These are phyloP conservation scores for Crotophaga sulcirostris DNA, from an alignment of 2,113 vertebrate genomes.

Conservation along the genomic window DNA sequence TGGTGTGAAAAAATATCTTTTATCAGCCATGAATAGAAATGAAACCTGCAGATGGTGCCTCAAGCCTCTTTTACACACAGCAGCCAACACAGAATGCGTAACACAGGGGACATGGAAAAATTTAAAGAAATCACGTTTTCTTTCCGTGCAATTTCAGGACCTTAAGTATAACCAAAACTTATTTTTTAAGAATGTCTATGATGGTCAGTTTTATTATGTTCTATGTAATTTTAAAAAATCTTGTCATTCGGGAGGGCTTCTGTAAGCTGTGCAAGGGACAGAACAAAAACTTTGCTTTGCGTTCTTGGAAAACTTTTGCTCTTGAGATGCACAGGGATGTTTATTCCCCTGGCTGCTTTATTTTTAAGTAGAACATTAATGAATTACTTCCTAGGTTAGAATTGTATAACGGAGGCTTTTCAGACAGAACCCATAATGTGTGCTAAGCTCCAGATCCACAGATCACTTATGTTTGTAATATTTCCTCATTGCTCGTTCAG, in stretches of 20 bases:
- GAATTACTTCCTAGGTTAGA: not conserved
- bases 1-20: not conserved
- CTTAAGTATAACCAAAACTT: not conserved
- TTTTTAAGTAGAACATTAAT: not conserved
- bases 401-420: not conserved
- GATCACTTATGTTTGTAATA: not conserved
- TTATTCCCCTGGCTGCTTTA: not conserved
- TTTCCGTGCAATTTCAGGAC: not conserved
- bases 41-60: not conserved
- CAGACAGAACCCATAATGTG: not conserved
- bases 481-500: not conserved
- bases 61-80: not conserved
- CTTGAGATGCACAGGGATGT: not conserved
- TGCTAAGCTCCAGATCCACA: not conserved
- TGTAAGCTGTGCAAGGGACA: not conserved
- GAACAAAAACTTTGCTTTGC: not conserved
- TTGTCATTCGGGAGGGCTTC: not conserved
- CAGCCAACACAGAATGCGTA: not conserved
- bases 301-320: not conserved
- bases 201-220: not conserved
- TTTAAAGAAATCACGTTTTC: not conserved
- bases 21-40: not conserved
- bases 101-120: not conserved
- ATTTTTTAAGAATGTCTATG: not conserved
- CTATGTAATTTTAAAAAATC: not conserved